phyloP scores from a whole-genome alignment of 2,113 vertebrate genomes.

The Microtus pennsylvanicus region DNA sequence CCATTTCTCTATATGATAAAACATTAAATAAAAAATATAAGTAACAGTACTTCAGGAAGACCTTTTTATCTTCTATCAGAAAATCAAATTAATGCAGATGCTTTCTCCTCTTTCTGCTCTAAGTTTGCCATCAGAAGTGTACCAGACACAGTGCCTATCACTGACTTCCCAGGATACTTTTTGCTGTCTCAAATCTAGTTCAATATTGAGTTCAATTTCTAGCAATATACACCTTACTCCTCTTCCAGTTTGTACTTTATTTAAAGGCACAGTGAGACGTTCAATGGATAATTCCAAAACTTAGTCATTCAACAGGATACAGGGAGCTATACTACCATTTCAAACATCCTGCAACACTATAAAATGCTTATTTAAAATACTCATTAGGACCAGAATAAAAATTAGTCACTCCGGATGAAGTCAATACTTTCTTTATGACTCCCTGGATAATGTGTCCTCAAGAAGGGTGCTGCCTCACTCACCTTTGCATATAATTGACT shows the following conservation, averaged over 20 bases:
- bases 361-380: neutral
- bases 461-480: neutral
- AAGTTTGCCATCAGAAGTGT: neutral
- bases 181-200: neutral
- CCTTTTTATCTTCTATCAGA: constrained; percentile 47
- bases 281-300: neutral
- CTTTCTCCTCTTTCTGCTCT: neutral
- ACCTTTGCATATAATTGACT: neutral
- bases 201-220: neutral
- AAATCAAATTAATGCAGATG: neutral
- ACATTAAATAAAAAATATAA: constrained; percentile 57
- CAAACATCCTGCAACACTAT: neutral
- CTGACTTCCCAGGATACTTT: neutral
- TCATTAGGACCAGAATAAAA: neutral
- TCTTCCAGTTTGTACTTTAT: neutral
- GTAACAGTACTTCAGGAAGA: constrained; percentile 26
- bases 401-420: neutral
- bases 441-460: neutral
- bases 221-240: neutral
- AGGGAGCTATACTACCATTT: neutral
- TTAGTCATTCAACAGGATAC: constrained; percentile 5
- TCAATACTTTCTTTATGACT: neutral
- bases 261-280: neutral
- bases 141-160: neutral
- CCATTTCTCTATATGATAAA: constrained; percentile 58